These are phyloP conservation scores for Cantharis flavilabris DNA, from an alignment of 2,888 invertebrate genomes.

Conservation along the genomic window DNA sequence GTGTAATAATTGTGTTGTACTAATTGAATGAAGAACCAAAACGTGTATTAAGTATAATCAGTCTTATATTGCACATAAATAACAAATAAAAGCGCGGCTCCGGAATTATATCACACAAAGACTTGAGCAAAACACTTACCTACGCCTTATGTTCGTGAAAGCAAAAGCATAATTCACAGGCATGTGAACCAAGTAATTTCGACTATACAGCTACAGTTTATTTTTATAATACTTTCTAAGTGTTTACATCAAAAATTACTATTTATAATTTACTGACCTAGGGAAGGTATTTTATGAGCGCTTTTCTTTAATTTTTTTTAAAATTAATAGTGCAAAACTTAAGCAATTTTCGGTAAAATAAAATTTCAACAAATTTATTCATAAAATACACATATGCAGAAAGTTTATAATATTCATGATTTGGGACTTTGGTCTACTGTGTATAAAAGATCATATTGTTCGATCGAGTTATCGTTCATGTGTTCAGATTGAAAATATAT, in stretches of 20 bases:
- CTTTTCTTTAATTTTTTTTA: neutral
- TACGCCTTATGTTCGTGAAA: conserved; percentile 46
- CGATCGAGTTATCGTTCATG: conserved; percentile 2
- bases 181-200: conserved; percentile 35
- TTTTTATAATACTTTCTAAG: conserved; percentile 24
- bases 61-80: conserved; percentile 47
- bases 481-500: conserved; percentile 14
- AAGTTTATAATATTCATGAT: conserved; percentile 11
- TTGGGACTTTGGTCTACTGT: conserved; percentile 12
- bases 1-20: conserved; percentile 34
- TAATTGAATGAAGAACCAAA: conserved; percentile 36
- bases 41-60: conserved; percentile 44
- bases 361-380: neutral
- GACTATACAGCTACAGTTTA: conserved; percentile 33
- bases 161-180: conserved; percentile 44
- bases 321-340: neutral
- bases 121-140: conserved; percentile 45
- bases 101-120: conserved; percentile 47
- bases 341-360: neutral
- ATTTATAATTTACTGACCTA: neutral
- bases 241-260: neutral
- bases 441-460: conserved; percentile 9
- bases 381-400: conserved; percentile 6
- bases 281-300: neutral
- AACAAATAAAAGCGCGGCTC: conserved; percentile 44